These are phyloP conservation scores for Fulica atra DNA, from an alignment of 2,113 vertebrate species.

Conservation along the genomic window DNA sequence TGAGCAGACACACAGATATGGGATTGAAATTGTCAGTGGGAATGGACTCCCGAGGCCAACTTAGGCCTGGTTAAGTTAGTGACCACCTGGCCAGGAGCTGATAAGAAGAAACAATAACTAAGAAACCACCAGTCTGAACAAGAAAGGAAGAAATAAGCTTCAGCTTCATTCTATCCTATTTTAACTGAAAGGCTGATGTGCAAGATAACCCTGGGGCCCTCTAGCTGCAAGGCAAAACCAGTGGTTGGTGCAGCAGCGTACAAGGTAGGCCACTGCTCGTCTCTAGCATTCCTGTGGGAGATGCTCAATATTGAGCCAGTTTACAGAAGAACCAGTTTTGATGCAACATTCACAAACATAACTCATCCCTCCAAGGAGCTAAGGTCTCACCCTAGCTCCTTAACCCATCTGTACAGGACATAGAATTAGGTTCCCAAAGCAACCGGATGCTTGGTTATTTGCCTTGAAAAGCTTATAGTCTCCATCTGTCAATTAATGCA, in stretches of 20 bases:
- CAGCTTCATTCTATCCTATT: neutral
- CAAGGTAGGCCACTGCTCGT: neutral
- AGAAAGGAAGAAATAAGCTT: neutral
- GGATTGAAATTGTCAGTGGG: neutral
- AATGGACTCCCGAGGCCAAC: neutral
- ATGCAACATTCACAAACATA: neutral
- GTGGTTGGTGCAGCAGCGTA: accelerated
- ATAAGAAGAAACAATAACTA: neutral
- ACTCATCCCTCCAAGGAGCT: neutral
- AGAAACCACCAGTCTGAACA: neutral
- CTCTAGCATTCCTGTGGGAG: accelerated
- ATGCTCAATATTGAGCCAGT: neutral
- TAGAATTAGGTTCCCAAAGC: neutral
- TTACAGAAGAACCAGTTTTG: neutral
- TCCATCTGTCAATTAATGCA: neutral
- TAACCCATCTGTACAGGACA: neutral
- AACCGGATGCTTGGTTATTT: neutral
- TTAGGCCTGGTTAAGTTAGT: neutral
- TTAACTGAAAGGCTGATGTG: neutral
- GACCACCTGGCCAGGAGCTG: neutral
- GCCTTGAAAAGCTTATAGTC: neutral
- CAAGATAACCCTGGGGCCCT: neutral
- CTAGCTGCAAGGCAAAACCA: neutral
- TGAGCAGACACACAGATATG: neutral
- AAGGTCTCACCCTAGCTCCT: neutral